Evolutionary conservation across 2,888 invertebrate species (phyloP).

Genomic region (Micoletzkya japonica): DNA sequence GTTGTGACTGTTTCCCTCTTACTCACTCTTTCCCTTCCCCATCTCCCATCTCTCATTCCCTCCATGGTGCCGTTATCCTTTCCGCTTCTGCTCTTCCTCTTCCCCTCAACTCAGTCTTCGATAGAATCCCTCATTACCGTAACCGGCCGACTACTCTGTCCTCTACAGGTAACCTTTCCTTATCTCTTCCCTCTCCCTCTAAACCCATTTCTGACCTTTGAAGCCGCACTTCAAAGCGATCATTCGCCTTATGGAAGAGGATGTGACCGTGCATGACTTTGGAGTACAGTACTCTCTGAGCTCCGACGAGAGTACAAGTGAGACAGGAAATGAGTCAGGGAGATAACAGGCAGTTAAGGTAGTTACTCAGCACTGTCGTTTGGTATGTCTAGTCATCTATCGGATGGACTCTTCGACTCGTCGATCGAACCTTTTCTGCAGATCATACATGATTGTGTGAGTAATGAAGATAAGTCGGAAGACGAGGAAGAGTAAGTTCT

Average conservation of each 20-base stretch:
- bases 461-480: neutral
- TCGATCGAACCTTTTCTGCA: slow-evolving; percentile 5
- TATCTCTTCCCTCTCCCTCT: neutral
- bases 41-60: too few relatives aligned
- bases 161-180: slow-evolving; percentile 10
- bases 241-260: slow-evolving; percentile 21
- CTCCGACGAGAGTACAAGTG: too few relatives aligned
- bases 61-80: neutral
- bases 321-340: neutral
- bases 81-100: neutral
- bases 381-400: too few relatives aligned
- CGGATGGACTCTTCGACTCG: too few relatives aligned
- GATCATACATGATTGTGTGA: slow-evolving; percentile 15
- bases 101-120: neutral
- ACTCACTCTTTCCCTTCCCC: neutral
- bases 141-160: slow-evolving; percentile 14
- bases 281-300: slow-evolving; percentile 20
- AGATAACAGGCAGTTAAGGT: slow-evolving; percentile 1
- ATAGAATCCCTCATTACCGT: slow-evolving; percentile 15
- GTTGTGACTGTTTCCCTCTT: neutral
- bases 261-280: slow-evolving; percentile 14
- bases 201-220: neutral
- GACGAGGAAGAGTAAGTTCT: slow-evolving; percentile 19
- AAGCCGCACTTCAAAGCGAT: slow-evolving; percentile 20
- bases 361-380: neutral